phyloP scores from a whole-genome alignment of 2,113 vertebrate species.

The Oncorhynchus kisutch region DNA sequence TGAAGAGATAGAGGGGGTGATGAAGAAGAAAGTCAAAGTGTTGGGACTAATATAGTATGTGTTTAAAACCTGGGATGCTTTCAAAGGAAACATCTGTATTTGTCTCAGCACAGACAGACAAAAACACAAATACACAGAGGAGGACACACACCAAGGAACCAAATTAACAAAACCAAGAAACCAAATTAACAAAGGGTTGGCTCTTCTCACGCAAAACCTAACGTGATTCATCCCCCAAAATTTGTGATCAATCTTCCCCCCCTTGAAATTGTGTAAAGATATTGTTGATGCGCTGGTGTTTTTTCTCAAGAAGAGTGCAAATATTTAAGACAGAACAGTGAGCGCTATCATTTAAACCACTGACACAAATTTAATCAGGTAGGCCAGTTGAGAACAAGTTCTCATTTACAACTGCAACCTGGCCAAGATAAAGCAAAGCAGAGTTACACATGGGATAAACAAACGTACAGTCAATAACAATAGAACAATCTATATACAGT shows the following conservation, averaged over 20 bases:
- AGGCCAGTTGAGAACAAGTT: no score
- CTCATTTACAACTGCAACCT: no score
- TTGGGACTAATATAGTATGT: neutral
- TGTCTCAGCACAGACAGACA: slow-evolving; percentile 10
- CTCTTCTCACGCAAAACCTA: slow-evolving; percentile 51
- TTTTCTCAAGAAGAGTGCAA: slow-evolving; percentile 19
- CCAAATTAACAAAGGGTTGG: slow-evolving; percentile 28
- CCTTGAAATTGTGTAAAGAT: slow-evolving; percentile 40
- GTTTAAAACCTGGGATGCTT: neutral
- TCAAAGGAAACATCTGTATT: no score
- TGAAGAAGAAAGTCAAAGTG: neutral
- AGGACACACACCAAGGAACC: slow-evolving; percentile 12
- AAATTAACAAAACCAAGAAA: neutral
- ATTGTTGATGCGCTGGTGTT: slow-evolving; percentile 37
- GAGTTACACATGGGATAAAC: no score
- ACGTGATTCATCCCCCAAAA: slow-evolving; percentile 35
- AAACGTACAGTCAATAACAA: no score
- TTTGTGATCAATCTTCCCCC: slow-evolving; percentile 48
- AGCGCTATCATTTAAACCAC: slow-evolving; percentile 31
- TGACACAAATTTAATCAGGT: neutral
- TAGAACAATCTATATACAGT: no score
- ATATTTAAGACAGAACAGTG: slow-evolving; percentile 17
- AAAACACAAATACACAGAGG: neutral
- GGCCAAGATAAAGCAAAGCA: no score
- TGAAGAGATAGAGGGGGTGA: neutral